These are phyloP conservation scores for Drosophila macrospina DNA, from an alignment of 2,888 invertebrate genomes.

Conservation along the genomic window DNA sequence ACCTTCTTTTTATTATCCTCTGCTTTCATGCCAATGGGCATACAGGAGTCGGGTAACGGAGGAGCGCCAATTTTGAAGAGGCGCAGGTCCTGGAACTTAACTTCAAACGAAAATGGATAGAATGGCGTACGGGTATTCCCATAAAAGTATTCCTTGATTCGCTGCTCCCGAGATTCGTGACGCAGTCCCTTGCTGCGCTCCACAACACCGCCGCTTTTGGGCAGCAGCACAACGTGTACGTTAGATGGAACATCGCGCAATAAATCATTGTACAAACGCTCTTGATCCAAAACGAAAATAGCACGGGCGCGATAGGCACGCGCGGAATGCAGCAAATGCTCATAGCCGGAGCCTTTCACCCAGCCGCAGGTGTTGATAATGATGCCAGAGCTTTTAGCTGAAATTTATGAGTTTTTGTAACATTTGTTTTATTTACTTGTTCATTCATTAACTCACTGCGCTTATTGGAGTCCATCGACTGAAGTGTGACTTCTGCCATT, in stretches of 20 bases:
- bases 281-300: conserved; percentile 97
- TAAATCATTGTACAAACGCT: conserved; percentile 97
- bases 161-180: conserved; percentile 91
- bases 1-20: conserved; percentile 96
- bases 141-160: conserved; percentile 98
- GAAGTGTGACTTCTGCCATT: conserved; percentile 93
- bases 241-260: conserved; percentile 96
- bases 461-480: conserved; percentile 93
- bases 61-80: conserved; percentile 98
- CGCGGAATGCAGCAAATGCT: conserved; percentile 93
- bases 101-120: conserved; percentile 97
- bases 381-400: conserved; percentile 94
- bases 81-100: conserved; percentile 95
- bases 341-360: conserved; percentile 97
- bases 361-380: conserved; percentile 99
- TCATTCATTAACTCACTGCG: conserved; percentile 87
- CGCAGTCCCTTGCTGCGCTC: conserved; percentile 91
- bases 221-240: conserved; percentile 95
- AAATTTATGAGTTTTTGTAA: background rate
- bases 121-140: conserved; percentile 90
- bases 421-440: too few relatives aligned
- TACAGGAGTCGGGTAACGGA: conserved; percentile 96
- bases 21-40: conserved; percentile 97
- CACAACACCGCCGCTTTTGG: conserved; percentile 98
- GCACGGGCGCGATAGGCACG: conserved; percentile 98